Conservation (phyloP, 2,113 vertebrate genomes). For the Sinocyclocheilus anophthalmus region DNA sequence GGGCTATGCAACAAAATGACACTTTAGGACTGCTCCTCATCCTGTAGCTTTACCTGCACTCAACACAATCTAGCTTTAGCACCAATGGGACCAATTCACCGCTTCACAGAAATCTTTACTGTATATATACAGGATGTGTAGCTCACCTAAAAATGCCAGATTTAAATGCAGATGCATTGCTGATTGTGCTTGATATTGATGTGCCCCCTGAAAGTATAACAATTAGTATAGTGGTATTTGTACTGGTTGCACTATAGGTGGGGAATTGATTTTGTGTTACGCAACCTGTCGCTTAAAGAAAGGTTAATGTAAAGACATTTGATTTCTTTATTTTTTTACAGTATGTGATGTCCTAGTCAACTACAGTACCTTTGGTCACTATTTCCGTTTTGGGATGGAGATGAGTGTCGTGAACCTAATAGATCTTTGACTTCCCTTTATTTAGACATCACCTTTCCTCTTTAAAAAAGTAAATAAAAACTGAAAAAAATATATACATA, state of each 20-base stretch:
- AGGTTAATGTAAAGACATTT: slow-evolving; percentile 31
- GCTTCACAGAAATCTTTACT: slow-evolving; percentile 51
- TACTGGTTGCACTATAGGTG: slow-evolving; percentile 20
- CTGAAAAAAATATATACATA: slow-evolving; percentile 13
- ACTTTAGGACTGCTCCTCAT: slow-evolving; percentile 70
- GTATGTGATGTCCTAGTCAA: slow-evolving; percentile 24
- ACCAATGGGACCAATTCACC: slow-evolving; percentile 84
- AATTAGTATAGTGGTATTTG: background rate
- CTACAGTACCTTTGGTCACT: slow-evolving; percentile 36
- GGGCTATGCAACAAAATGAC: slow-evolving; percentile 91
- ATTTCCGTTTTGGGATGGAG: slow-evolving; percentile 45
- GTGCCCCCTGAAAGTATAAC: slow-evolving; percentile 21
- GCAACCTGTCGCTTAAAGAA: background rate
- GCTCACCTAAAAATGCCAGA: slow-evolving; percentile 58
- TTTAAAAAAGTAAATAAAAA: slow-evolving; percentile 45
- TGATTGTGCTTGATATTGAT: slow-evolving; percentile 48
- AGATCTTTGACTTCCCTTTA: slow-evolving; percentile 38
- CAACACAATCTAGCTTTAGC: slow-evolving; percentile 79
- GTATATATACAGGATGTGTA: slow-evolving; percentile 57
- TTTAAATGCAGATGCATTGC: slow-evolving; percentile 45
- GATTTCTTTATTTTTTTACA: background rate
- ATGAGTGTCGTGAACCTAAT: slow-evolving; percentile 44
- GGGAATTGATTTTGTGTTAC: background rate
- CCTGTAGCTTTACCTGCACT: slow-evolving; percentile 79
- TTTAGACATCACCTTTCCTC: slow-evolving; percentile 60